Evolutionary conservation across 2,888 invertebrate species (phyloP).

Genomic region (Hermaeophaga mercurialis): DNA sequence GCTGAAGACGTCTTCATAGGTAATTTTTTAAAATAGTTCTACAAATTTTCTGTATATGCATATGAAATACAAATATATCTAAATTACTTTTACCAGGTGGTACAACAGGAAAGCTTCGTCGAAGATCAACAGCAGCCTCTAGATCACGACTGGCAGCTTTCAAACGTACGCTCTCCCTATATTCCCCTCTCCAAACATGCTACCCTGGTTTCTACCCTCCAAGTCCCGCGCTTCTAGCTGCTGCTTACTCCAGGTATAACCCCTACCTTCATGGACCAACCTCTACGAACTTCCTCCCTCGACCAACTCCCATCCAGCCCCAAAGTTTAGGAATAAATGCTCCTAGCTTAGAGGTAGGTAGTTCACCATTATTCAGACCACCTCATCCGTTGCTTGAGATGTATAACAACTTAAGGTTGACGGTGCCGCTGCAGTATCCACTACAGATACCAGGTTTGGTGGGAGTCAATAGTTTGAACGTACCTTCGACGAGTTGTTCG

Average conservation of each 20-base stretch:
- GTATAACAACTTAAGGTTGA: slow-evolving; percentile 47
- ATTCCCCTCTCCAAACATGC: slow-evolving; percentile 64
- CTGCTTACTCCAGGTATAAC: slow-evolving; percentile 71
- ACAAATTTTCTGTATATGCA: too few relatives aligned
- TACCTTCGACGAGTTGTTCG: slow-evolving; percentile 32
- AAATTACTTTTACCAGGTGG: slow-evolving; percentile 63
- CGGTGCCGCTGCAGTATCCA: slow-evolving; percentile 45
- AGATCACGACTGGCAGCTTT: slow-evolving; percentile 88
- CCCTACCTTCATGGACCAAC: slow-evolving; percentile 61
- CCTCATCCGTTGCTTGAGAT: slow-evolving; percentile 44
- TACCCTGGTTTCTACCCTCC: slow-evolving; percentile 52
- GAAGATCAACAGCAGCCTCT: slow-evolving; percentile 90
- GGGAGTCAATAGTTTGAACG: slow-evolving; percentile 14
- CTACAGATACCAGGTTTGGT: slow-evolving; percentile 42
- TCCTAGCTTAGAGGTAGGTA: slow-evolving; percentile 1
- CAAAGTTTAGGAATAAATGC: slow-evolving; percentile 29
- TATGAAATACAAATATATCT: too few relatives aligned
- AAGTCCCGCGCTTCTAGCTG: slow-evolving; percentile 60
- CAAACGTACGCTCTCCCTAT: slow-evolving; percentile 76
- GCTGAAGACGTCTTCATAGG: slow-evolving; percentile 95
- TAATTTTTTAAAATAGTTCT: slow-evolving; percentile 56
- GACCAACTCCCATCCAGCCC: slow-evolving; percentile 60
- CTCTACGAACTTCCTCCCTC: slow-evolving; percentile 50
- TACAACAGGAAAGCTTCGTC: slow-evolving; percentile 92
- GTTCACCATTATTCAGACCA: slow-evolving; percentile 41